These are phyloP conservation scores for Alloscopus bannaensis DNA, from an alignment of 2,888 invertebrate species.

Conservation along the genomic window DNA sequence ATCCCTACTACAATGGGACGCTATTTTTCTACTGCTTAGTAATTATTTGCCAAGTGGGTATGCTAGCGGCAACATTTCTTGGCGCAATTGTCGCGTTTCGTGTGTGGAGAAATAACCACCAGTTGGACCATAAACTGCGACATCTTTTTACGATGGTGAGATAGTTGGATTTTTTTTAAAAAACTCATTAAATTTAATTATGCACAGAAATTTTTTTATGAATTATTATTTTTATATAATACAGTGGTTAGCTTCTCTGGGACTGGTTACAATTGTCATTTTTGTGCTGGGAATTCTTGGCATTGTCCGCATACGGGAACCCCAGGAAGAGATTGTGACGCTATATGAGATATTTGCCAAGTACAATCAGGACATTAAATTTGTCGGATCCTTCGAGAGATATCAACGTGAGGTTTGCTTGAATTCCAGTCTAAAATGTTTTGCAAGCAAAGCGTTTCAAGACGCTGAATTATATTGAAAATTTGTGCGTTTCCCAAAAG, in stretches of 20 bases:
- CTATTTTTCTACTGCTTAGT: constrained; percentile 51
- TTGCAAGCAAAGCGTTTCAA: neutral
- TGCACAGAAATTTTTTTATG: neutral
- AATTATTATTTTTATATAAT: constrained; percentile 1
- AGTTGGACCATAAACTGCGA: constrained; percentile 66
- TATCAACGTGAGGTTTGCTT: constrained; percentile 68
- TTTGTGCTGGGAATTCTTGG: constrained; percentile 54
- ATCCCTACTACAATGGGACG: constrained; percentile 65
- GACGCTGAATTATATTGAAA: too few relatives aligned
- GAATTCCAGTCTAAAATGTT: neutral
- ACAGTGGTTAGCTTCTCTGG: constrained; percentile 50
- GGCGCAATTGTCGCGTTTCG: constrained; percentile 59
- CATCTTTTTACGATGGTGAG: constrained; percentile 66
- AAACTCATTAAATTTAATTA: neutral
- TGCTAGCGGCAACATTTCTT: constrained; percentile 28
- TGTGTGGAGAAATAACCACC: constrained; percentile 69
- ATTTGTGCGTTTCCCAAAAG: constrained; percentile 35
- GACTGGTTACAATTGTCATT: constrained; percentile 11
- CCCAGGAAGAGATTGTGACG: constrained; percentile 66
- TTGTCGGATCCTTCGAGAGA: constrained; percentile 67
- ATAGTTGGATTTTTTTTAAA: too few relatives aligned
- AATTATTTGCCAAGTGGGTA: constrained; percentile 47
- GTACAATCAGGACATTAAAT: constrained; percentile 61
- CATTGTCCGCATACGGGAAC: constrained; percentile 61
- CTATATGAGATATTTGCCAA: constrained; percentile 67